phyloP scores from a whole-genome alignment of 2,113 vertebrate genomes.

The Scolopax mira region DNA sequence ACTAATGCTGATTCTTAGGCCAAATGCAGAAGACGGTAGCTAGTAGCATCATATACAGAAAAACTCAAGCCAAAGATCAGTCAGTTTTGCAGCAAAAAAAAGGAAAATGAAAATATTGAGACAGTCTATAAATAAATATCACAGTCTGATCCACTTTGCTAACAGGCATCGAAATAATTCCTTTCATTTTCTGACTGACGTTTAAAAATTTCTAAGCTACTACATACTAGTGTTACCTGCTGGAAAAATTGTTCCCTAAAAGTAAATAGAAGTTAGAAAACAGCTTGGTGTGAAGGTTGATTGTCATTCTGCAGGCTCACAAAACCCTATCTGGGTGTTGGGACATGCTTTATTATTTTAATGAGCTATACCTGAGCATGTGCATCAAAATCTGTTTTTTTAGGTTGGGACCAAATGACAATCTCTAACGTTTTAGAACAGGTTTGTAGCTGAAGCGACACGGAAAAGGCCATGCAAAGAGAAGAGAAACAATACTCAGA shows the following conservation, averaged over 20 bases:
- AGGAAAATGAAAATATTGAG: background rate
- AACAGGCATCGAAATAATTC: background rate
- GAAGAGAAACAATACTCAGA: background rate
- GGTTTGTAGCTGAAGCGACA: background rate
- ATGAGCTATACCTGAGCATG: no score
- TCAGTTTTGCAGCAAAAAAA: background rate
- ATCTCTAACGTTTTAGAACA: background rate
- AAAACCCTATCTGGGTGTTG: background rate
- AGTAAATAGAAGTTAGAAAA: background rate
- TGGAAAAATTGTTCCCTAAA: background rate
- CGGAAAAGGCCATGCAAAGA: background rate
- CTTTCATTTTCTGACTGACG: background rate
- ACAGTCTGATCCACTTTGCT: conserved; percentile 29
- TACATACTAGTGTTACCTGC: background rate
- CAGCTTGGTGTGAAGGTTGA: background rate
- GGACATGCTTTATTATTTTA: background rate
- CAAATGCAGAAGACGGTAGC: background rate
- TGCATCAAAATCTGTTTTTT: background rate
- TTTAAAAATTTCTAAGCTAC: background rate
- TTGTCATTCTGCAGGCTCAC: background rate
- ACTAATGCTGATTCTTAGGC: background rate
- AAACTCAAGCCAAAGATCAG: background rate
- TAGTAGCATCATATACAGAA: background rate
- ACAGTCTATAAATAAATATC: conserved; percentile 27
- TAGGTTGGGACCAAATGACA: background rate